Conservation (phyloP, 2,888 invertebrate species). For the Nomada lathburiana region DNA sequence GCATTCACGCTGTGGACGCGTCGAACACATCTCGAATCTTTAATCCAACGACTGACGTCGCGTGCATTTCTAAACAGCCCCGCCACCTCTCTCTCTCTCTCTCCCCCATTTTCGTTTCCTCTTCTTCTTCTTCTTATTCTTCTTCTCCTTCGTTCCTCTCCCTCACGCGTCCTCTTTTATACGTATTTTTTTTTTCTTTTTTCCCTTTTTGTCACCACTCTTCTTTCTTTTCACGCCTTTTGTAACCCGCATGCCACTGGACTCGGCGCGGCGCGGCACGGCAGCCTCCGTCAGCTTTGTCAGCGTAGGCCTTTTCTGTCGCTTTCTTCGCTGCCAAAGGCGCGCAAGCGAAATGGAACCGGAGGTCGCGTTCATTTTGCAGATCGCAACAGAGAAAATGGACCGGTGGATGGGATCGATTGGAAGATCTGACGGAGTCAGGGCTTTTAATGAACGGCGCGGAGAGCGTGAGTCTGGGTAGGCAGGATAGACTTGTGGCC, state of each 20-base stretch:
- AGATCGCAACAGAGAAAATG: background rate
- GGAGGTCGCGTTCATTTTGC: background rate
- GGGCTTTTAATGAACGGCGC: slow-evolving; percentile 31
- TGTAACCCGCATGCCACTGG: slow-evolving; percentile 52
- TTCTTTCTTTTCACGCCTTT: slow-evolving; percentile 26
- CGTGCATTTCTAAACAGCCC: slow-evolving; percentile 78
- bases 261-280: slow-evolving; percentile 7
- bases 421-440: background rate
- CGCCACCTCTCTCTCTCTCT: slow-evolving; percentile 38
- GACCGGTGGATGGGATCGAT: background rate
- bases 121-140: slow-evolving; percentile 25
- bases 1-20: slow-evolving; percentile 73
- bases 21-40: slow-evolving; percentile 80
- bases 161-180: slow-evolving; percentile 1
- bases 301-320: slow-evolving; percentile 40
- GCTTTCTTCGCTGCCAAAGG: slow-evolving; percentile 15
- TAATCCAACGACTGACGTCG: slow-evolving; percentile 78
- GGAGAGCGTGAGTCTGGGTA: background rate
- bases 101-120: slow-evolving; percentile 37
- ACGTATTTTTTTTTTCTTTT: slow-evolving; percentile 11
- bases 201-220: slow-evolving; percentile 9
- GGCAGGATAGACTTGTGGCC: background rate
- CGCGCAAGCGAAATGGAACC: slow-evolving; percentile 15
- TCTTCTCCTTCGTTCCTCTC: slow-evolving; percentile 36
- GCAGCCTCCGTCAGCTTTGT: slow-evolving; percentile 46